Evolutionary conservation across 2,113 vertebrate genomes (phyloP).

Genomic region (Pterocles burchelli): DNA sequence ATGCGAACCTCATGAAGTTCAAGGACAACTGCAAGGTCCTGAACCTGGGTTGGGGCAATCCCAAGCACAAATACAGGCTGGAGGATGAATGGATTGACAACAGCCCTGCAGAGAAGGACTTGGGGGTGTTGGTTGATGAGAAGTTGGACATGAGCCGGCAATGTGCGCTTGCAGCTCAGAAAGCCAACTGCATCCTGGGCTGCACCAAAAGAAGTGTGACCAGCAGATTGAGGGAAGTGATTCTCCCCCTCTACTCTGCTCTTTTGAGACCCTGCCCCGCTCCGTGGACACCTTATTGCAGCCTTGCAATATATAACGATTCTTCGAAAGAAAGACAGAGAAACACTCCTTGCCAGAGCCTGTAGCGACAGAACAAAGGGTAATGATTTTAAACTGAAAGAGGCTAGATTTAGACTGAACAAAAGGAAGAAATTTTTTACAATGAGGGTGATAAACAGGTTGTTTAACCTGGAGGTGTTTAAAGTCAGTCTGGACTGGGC

Average conservation of each 20-base stretch:
- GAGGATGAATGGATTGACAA: not conserved
- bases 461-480: not conserved
- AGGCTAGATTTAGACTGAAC: not conserved
- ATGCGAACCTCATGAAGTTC: not conserved
- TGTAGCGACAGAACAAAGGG: not conserved
- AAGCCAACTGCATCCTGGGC: not conserved
- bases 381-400: not conserved
- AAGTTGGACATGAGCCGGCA: not conserved
- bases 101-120: not conserved
- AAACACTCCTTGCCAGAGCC: not conserved
- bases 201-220: rapidly evolving
- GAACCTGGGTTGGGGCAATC: rapidly evolving
- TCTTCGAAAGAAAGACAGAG: not conserved
- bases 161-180: not conserved
- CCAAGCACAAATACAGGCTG: rapidly evolving
- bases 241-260: not conserved
- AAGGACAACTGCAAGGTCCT: not conserved
- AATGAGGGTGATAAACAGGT: not conserved
- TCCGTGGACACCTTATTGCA: not conserved
- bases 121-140: not conserved
- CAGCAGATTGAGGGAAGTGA: not conserved
- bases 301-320: not conserved
- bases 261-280: not conserved
- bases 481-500: not conserved
- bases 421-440: not conserved